Conservation (phyloP, 2,797 vertebrate genomes). For the Halcyon chelicuti region DNA sequence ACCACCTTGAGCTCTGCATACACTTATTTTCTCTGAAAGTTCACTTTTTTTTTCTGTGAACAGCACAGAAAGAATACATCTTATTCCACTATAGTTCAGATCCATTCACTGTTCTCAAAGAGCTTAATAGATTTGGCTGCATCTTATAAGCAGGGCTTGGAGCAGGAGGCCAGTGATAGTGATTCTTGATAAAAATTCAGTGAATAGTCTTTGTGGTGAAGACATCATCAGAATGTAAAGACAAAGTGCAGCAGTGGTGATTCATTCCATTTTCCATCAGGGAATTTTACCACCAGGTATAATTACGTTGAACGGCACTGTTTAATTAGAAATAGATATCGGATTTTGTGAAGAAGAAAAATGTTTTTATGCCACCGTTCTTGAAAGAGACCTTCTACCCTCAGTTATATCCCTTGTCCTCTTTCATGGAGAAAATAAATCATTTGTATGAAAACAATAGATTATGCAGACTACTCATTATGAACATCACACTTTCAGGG, state of each 20-base stretch:
- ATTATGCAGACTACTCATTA: slow-evolving; percentile 55
- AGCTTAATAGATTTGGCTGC: not conserved
- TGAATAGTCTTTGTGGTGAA: not conserved
- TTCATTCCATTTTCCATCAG: not conserved
- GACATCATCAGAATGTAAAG: not conserved
- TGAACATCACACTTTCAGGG: slow-evolving; percentile 43
- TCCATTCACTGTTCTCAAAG: not conserved
- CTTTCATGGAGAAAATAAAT: slow-evolving; percentile 37
- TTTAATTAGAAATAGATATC: not conserved
- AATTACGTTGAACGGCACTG: not conserved
- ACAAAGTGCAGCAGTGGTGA: not conserved
- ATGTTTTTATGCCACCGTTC: not conserved
- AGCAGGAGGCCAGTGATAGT: not conserved
- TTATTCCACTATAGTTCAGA: not conserved
- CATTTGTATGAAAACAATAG: slow-evolving; percentile 51
- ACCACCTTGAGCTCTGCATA: not conserved
- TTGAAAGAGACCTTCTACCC: not conserved
- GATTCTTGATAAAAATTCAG: not conserved
- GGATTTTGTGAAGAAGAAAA: not conserved
- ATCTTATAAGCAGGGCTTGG: not conserved
- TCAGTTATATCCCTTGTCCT: not conserved
- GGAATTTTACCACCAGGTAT: not conserved
- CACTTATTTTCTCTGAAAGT: not conserved
- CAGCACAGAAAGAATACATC: not conserved
- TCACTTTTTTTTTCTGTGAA: not conserved